Conservation (phyloP, 2,113 vertebrate genomes). For the Mesoclemmys tuberculata region DNA sequence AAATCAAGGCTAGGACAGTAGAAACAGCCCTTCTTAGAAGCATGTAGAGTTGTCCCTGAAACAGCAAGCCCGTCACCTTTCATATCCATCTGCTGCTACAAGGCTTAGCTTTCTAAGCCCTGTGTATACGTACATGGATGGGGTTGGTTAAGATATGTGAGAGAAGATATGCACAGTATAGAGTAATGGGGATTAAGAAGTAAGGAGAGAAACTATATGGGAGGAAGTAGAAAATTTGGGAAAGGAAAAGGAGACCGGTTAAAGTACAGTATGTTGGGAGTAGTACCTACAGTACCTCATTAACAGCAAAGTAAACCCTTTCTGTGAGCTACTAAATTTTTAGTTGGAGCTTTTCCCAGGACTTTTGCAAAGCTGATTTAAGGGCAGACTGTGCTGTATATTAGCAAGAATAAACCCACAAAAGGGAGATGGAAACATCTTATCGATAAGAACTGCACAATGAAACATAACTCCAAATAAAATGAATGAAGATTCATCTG, state of each 20-base stretch:
- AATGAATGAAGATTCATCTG: not conserved
- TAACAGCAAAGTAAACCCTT: fast-evolving
- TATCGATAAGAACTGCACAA: not conserved
- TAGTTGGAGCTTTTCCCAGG: not conserved
- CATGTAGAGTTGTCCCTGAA: not conserved
- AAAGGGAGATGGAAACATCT: not conserved
- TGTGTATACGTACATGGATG: not conserved
- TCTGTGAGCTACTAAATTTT: not conserved
- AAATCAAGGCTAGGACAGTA: not conserved
- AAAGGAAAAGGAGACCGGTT: not conserved
- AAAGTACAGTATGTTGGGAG: not conserved
- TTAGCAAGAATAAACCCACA: not conserved
- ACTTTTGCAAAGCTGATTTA: not conserved
- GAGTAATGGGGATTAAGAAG: not conserved
- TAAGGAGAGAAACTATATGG: fast-evolving
- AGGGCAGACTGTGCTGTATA: not conserved
- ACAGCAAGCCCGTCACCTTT: not conserved
- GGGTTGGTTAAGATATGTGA: not conserved
- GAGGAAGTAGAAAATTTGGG: not conserved
- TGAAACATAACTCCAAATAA: not conserved
- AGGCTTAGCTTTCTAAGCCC: not conserved
- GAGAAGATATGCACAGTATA: not conserved
- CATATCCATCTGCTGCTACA: not conserved
- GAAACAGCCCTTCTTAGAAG: not conserved
- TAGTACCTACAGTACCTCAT: fast-evolving